These are phyloP conservation scores for Axea sp. DNA, from an alignment of 2,888 invertebrate genomes.

Conservation along the genomic window DNA sequence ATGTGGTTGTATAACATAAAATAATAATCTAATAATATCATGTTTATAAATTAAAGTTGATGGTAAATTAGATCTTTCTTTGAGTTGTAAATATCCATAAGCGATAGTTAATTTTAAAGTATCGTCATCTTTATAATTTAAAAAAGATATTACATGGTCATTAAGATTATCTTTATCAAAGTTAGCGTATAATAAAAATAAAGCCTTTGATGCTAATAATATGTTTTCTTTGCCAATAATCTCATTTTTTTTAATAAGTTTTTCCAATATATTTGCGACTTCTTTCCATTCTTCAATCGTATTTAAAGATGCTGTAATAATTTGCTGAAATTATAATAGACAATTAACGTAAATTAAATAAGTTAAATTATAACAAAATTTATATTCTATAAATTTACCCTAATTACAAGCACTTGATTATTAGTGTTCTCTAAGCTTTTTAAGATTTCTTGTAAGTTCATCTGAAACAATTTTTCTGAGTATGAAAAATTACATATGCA, in stretches of 20 bases:
- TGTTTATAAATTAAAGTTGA: conserved; percentile 39
- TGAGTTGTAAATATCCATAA: conserved; percentile 71
- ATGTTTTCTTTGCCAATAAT: conserved; percentile 65
- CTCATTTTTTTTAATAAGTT: conserved; percentile 60
- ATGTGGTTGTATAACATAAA: conserved; percentile 75
- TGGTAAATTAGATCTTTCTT: conserved; percentile 23
- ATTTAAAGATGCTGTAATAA: conserved; percentile 1
- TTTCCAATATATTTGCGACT: conserved; percentile 40
- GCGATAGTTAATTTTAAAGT: conserved; percentile 69
- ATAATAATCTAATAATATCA: conserved; percentile 73
- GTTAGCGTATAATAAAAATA: conserved; percentile 65
- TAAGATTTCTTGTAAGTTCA: conserved; percentile 19
- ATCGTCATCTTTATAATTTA: conserved; percentile 64
- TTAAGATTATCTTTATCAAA: conserved; percentile 40
- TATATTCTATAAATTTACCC: conserved; percentile 7
- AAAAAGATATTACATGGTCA: conserved; percentile 57
- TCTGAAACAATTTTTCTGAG: conserved; percentile 23
- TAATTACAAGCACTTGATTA: conserved; percentile 2
- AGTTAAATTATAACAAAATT: not conserved
- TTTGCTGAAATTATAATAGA: conserved; percentile 20
- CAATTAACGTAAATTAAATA: not conserved
- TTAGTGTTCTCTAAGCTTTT: not conserved
- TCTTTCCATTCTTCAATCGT: not conserved
- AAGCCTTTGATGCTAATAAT: conserved; percentile 70
- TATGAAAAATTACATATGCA: too few relatives aligned